Evolutionary conservation across 2,888 invertebrate species (phyloP).

Genomic region (Sarcophaga subvicina): DNA sequence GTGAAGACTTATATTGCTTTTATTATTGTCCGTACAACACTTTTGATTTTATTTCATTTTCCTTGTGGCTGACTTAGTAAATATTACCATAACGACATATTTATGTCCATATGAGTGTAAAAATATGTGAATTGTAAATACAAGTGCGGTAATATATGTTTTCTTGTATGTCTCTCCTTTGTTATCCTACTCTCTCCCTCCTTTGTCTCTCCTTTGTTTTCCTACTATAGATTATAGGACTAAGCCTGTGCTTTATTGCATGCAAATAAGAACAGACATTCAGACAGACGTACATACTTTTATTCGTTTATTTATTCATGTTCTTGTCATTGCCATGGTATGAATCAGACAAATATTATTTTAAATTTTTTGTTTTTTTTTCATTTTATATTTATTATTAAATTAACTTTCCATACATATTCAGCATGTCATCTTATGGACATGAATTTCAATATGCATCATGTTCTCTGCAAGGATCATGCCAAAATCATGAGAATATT

Average conservation of each 20-base stretch:
- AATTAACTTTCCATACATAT: constrained; percentile 27
- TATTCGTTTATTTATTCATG: too few species aligned
- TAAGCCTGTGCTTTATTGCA: too few species aligned
- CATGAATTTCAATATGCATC: too few species aligned
- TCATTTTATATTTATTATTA: neutral
- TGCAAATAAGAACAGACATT: too few species aligned
- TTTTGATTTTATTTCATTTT: constrained; percentile 68
- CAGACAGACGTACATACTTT: too few species aligned
- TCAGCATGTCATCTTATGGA: neutral
- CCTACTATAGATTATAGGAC: too few species aligned
- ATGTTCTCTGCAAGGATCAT: too few species aligned
- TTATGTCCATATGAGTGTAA: neutral
- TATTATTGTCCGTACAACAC: constrained; percentile 32
- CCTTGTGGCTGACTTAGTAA: constrained; percentile 46
- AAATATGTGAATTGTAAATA: neutral
- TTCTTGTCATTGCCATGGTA: too few species aligned
- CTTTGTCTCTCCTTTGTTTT: neutral
- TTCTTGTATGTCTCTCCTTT: neutral
- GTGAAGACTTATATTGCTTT: neutral
- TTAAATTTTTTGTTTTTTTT: too few species aligned
- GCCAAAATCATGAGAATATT: too few species aligned
- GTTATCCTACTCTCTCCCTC: neutral
- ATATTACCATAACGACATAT: too few species aligned
- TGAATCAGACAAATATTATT: too few species aligned
- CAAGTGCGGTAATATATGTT: neutral